Base-by-base conservation (phyloP, 1,140 invertebrate species). In the Micrasema longulum region DNA sequence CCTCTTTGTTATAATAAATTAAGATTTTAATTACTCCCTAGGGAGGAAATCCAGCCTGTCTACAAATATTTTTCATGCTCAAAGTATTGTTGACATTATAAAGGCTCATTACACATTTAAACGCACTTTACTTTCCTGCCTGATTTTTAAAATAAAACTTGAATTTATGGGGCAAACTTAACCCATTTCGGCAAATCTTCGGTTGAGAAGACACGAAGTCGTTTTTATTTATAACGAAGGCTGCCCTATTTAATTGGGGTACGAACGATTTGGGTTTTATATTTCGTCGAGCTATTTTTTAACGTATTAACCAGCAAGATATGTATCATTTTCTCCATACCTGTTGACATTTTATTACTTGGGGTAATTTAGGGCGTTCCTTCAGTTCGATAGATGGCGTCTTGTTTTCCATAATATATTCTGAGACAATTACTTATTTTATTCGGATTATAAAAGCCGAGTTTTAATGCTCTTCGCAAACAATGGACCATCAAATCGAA, bases 291-390 rank as follows among this genome's bases (percentile, higher is more conserved):
- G 62, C n/a, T 66, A 20, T 41, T 69, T 52, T 73, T 73, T 69
- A 22, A 57, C 65, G 68, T 73, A 69, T 63, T 63, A 73, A 47
- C 38, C 43, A 23, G 38, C 31, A 12, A 73, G 71, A 73, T 73
- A 69, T 69, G 71, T 73, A 73, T 73, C 71, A 69, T 73, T 69
- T 53, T 53, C 64, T 43, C 57, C 41, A 63, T 73, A 73, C 71
- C 71, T 73, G 71, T 73, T 73, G 71, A 73, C 71, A 73, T 69
- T 73, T 73, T 73, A 73, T 73, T 73, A 73, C 65, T 45, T 16
- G 11, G 12, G 66, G 66, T 69, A 73, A 63, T 69, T 73, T 53
- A 52, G 52, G 55, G 31, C 48, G 26, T n/a, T n/a, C n/a, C n/a
- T n/a, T n/a, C n/a, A n/a, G n/a, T n/a, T n/a, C n/a, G n/a, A n/a